Percentiles rank a stretch among this genome's conserved stretches.
These are phyloP conservation scores for Drosophila eugracilis DNA, from an alignment of 1,140 invertebrate species.

Conservation along the genomic window DNA sequence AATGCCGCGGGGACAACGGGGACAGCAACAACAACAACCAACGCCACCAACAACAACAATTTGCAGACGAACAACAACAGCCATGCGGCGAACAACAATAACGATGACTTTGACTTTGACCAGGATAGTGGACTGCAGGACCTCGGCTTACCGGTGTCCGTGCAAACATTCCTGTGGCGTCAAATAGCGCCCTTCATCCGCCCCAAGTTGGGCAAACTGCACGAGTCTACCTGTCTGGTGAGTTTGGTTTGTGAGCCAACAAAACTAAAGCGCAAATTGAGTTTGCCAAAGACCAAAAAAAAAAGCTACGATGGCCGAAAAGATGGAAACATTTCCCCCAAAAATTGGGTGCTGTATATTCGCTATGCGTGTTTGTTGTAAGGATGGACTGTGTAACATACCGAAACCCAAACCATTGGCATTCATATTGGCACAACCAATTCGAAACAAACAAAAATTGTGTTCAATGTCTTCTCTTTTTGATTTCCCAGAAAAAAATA, in stretches of 20 bases:
- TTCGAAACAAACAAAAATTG: constrained; percentile 13
- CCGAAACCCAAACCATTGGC: constrained; percentile 20
- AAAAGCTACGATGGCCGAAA: constrained; percentile 2
- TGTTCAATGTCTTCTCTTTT: constrained; percentile 60
- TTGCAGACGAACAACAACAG: constrained; percentile 69
- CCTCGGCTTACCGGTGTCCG: constrained; percentile 96
- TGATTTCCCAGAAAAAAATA: constrained; percentile 36
- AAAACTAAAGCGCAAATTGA: not conserved
- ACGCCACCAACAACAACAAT: constrained; percentile 66
- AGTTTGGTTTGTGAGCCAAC: constrained; percentile 79
- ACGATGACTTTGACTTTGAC: constrained; percentile 85
- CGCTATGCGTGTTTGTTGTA: constrained; percentile 80
- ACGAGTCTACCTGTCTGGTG: constrained; percentile 98
- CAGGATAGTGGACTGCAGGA: constrained; percentile 88
- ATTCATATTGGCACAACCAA: constrained; percentile 49
- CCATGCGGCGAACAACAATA: constrained; percentile 83
- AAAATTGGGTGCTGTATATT: constrained; percentile 69
- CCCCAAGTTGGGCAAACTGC: constrained; percentile 96
- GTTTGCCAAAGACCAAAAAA: constrained; percentile 22
- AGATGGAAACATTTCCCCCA: not conserved
- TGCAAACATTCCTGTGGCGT: constrained; percentile 98
- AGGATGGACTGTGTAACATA: constrained; percentile 65
- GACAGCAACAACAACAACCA: constrained; percentile 41
- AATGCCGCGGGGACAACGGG: constrained; percentile 53
- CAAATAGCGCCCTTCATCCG: constrained; percentile 97